Evolutionary conservation across 2,113 vertebrate genomes (phyloP).

Genomic region (Setophaga kirtlandii): DNA sequence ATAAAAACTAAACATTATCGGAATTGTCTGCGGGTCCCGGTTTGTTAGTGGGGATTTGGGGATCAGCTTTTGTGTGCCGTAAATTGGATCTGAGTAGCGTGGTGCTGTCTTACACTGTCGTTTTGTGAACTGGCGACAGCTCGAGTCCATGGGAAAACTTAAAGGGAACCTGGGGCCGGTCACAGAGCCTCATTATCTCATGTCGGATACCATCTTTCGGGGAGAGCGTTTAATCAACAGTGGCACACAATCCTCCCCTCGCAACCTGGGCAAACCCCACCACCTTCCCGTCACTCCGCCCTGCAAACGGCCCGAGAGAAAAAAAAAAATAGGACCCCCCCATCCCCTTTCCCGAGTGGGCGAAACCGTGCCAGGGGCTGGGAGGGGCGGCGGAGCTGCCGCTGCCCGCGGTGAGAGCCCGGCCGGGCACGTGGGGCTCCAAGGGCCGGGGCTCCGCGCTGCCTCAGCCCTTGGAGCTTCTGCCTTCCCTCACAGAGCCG

Average conservation of each 20-base stretch:
- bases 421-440: background rate
- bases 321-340: rapidly evolving
- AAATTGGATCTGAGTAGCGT: slow-evolving; percentile 92
- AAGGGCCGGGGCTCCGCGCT: background rate
- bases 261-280: slow-evolving; percentile 23
- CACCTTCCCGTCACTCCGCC: background rate
- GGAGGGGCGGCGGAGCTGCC: background rate
- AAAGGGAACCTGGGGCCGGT: slow-evolving; percentile 81
- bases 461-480: background rate
- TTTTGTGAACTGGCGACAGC: slow-evolving; percentile 88
- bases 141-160: slow-evolving; percentile 86
- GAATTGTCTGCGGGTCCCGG: slow-evolving; percentile 81
- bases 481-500: background rate
- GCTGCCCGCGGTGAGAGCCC: background rate
- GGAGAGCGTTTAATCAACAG: slow-evolving; percentile 77
- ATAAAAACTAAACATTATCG: slow-evolving; percentile 86
- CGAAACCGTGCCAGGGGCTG: background rate
- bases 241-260: slow-evolving; percentile 29
- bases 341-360: background rate
- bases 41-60: slow-evolving; percentile 89
- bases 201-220: slow-evolving; percentile 83
- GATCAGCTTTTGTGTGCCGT: slow-evolving; percentile 91
- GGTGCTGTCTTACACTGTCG: slow-evolving; percentile 87
- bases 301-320: background rate
- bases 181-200: slow-evolving; percentile 88